phyloP scores from a whole-genome alignment of 2,113 vertebrate genomes.

The Eublepharis macularius region DNA sequence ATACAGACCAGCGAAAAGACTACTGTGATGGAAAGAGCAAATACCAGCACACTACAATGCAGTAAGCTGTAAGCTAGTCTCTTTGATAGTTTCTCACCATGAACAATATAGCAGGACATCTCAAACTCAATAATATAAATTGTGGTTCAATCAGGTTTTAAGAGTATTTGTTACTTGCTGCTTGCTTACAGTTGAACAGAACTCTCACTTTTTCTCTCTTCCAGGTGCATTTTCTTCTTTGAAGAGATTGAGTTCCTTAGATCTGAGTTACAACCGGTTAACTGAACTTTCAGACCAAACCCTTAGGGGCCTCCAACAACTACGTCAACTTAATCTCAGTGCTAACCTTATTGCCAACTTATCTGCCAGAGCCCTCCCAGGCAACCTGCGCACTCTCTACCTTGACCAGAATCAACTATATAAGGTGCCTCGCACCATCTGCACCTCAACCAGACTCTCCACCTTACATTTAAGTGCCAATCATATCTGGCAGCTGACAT shows the following conservation, averaged over 20 bases:
- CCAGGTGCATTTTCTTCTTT: slow-evolving; percentile 34
- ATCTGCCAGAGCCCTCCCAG: slow-evolving; percentile 1
- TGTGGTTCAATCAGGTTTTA: background rate
- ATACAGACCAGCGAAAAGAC: background rate
- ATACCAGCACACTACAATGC: background rate
- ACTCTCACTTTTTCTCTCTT: background rate
- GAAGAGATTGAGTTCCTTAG: slow-evolving; percentile 19
- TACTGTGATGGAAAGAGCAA: too few relatives aligned
- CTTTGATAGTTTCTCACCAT: too few relatives aligned
- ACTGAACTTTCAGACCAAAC: background rate
- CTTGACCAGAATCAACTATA: slow-evolving; percentile 30
- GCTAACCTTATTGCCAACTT: slow-evolving; percentile 23
- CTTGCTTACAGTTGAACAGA: fast-evolving
- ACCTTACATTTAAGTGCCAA: background rate
- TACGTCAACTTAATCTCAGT: slow-evolving; percentile 27
- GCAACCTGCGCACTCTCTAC: background rate
- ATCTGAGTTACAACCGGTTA: slow-evolving; percentile 34
- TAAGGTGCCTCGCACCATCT: background rate
- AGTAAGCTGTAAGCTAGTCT: background rate
- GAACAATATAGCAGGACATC: background rate
- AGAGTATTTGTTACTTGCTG: background rate
- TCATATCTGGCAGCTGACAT: background rate
- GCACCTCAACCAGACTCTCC: background rate
- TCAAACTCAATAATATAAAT: background rate
- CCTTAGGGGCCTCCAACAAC: background rate